Evolutionary conservation across 2,888 invertebrate species (phyloP), one percentile per base, ranked within the genome.

Genomic region (Seira ritae): DNA sequence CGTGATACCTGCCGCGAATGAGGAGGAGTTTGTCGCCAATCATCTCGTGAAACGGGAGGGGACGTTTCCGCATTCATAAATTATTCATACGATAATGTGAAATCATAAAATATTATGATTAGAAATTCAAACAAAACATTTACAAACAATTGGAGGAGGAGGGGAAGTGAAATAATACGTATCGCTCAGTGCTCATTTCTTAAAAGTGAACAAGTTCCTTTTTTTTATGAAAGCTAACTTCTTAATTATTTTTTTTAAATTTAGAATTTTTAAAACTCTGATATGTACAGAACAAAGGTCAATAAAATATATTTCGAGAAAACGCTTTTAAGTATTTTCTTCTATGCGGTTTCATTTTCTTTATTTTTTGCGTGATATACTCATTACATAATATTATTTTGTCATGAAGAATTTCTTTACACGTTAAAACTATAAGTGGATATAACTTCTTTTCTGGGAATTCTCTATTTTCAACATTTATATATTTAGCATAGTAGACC

Each of bases 1-100:
- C 46, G 66, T 86, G 15, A 82, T 86, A 20, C 86, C 86, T 19
- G 81, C 81, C 22, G 74, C 55, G 12, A 79, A 84, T 46, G 71
- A 80, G 23, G 65, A 80, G 12, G 74, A 80, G 8, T 71, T 75
- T 68, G n/a, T 71, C 6, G 37, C 66, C 6, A 70, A 71, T 22
- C 71, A 80, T 50, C 1, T 80, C 17, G 62, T 17, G 22, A 20
- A 42, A 4, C 17, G 69, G n/a, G 68, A 67, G 8, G 46, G 67
- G 6, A 10, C 65, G 1, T 50, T 55, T 22, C 60, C 74, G 2
- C 31, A 2, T 31, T 31, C 2, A 60, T 37, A 68, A 68, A 19
- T 60, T 42, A 8, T n/a, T 66, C 12, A 66, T 23, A 66, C 24
- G 10, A 23, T 66, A 65, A 20, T 66, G n/a, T n/a, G n/a, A n/a